These are phyloP conservation scores for Biston stratarius DNA, from an alignment of 2,888 invertebrate genomes.

Conservation along the genomic window DNA sequence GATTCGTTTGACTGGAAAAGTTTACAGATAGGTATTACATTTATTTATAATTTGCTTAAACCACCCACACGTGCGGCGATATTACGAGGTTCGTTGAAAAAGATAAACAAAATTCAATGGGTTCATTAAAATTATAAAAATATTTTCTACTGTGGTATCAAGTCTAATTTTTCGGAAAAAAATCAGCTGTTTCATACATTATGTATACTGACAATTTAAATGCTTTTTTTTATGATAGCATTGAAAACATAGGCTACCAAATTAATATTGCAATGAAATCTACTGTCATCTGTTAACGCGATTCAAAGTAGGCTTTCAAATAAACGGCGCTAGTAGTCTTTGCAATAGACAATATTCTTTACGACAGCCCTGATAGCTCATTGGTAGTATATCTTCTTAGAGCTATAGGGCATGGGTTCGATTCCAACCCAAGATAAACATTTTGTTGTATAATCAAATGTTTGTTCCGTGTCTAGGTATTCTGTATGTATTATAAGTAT, in stretches of 20 bases:
- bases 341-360: no score
- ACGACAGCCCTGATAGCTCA: no score
- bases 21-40: no score
- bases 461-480: no score
- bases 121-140: not conserved
- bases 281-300: not conserved
- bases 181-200: not conserved
- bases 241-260: no score
- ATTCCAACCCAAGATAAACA: no score
- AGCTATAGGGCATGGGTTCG: no score
- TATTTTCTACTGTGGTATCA: not conserved
- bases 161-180: not conserved
- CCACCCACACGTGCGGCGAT: not conserved
- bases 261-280: not conserved
- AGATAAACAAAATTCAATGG: not conserved
- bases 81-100: not conserved
- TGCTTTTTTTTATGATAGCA: not conserved
- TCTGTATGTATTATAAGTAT: no score
- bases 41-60: no score
- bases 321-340: not conserved
- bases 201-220: no score
- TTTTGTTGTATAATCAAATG: no score
- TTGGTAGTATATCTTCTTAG: no score
- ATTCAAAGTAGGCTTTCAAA: not conserved
- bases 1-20: conserved; percentile 74